Evolutionary conservation across 2,888 invertebrate species (phyloP), one percentile per base, ranked within the genome.

Genomic region (Halocaridina rubra): DNA sequence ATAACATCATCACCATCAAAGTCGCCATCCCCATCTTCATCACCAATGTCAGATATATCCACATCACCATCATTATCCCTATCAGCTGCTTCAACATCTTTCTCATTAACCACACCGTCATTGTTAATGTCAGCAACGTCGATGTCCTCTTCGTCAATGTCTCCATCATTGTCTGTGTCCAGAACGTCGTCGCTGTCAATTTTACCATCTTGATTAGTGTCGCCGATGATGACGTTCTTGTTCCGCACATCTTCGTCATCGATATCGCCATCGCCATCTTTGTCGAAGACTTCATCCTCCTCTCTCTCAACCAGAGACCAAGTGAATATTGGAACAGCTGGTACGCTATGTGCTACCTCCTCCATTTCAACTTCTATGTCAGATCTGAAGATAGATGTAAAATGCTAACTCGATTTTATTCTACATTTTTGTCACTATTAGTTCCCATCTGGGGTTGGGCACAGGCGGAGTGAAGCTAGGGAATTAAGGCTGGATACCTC

Each of bases 51-150:
- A 32, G 46, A 67, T 24, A 80, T 64, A 32, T 88, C 88, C 10
- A 88, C 84, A 32, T 86, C 86, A 5, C 88, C 88, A 46, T 88
- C 88, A 7, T 82, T 81, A 27, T 88, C 86, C 46, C 77, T 69
- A 29, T 88, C 88, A 4, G 86, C 84, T 30, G 86, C 86, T 8
- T 24, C 53, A 1, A 88, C 84, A 32, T 88, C 84, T 30, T 88
- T 61, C 16, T 75, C 69, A 53, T 86, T 81, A 3, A 84, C 84
- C 57, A 59, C 78, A 2, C 82, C 84, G 19, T 88, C 88, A 29
- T 86, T 86, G 30, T 86, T 69, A 61, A 86, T 86, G 29, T 86
- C 84, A 27, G 84, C 86, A 19, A 86, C 78, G 13, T 46, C 57
- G 16, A 85, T 59, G 61, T 88, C 88, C 16, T 84, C 64, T 27